These are phyloP conservation scores for Sterrhoptilus dennistouni DNA, from an alignment of 2,113 vertebrate species.

Conservation along the genomic window DNA sequence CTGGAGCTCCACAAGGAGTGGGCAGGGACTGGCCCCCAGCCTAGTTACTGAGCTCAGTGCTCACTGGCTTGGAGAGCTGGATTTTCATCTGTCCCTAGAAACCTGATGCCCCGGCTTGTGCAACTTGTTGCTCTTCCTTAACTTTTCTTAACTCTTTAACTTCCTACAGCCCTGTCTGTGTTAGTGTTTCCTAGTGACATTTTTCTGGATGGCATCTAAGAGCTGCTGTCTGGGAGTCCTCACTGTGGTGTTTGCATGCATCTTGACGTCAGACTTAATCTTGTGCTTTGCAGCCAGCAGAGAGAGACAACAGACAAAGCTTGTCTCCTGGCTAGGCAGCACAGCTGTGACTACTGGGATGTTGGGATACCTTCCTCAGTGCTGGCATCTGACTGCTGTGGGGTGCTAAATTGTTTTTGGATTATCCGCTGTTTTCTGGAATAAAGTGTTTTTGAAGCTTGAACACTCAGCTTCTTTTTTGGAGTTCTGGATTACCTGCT, in stretches of 20 bases:
- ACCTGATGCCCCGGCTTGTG: background rate
- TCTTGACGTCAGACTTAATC: background rate
- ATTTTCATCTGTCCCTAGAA: background rate
- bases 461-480: background rate
- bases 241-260: conserved; percentile 25
- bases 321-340: background rate
- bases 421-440: conserved; percentile 34
- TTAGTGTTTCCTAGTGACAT: background rate
- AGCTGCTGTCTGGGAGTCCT: background rate
- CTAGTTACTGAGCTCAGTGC: background rate
- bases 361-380: background rate
- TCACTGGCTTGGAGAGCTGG: background rate
- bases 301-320: background rate
- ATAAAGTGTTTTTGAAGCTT: conserved; percentile 53
- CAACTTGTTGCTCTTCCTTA: background rate
- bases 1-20: background rate
- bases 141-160: background rate
- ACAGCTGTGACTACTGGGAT: background rate
- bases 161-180: background rate
- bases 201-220: background rate
- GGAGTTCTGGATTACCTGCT: conserved; percentile 29
- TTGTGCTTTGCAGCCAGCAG: background rate
- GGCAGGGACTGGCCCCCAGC: background rate
- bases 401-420: background rate
- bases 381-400: background rate